Evolutionary conservation across 2,797 vertebrate genomes (phyloP).

Genomic region (Euphonia xanthogaster): DNA sequence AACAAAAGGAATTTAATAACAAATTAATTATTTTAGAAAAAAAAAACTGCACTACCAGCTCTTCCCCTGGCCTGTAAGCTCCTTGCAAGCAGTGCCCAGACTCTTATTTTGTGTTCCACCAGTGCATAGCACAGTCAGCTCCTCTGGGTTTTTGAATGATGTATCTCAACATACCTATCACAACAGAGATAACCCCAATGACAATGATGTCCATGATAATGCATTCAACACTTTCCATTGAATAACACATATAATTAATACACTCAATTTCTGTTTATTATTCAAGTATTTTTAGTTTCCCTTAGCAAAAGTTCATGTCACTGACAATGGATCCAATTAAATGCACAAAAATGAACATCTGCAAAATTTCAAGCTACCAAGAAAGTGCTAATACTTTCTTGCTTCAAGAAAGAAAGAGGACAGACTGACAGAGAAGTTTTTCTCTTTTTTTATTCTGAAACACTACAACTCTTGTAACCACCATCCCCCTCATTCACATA

Average conservation of each 20-base stretch:
- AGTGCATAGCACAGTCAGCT: not conserved
- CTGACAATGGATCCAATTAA: slow-evolving; percentile 23
- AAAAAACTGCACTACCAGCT: not conserved
- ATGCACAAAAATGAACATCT: slow-evolving; percentile 2
- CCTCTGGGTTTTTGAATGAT: not conserved
- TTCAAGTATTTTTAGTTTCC: slow-evolving; percentile 44
- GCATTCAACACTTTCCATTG: slow-evolving; percentile 33
- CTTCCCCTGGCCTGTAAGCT: not conserved
- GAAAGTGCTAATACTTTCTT: not conserved
- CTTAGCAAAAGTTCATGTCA: slow-evolving; percentile 39
- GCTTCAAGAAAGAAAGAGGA: not conserved
- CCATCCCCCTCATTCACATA: not conserved
- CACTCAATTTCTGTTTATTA: slow-evolving; percentile 23
- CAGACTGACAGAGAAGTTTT: not conserved
- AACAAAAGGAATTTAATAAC: slow-evolving; percentile 23
- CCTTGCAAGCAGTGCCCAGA: not conserved
- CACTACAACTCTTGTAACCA: not conserved
- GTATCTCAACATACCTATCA: not conserved
- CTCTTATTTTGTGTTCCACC: not conserved
- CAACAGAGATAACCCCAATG: not conserved
- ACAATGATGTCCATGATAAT: not conserved
- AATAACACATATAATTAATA: slow-evolving; percentile 30
- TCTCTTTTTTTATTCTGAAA: not conserved
- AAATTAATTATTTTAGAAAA: not conserved
- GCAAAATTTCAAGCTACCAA: not conserved